These are phyloP conservation scores for Simalia tracyae DNA, from an alignment of 2,797 vertebrate genomes.

Conservation along the genomic window DNA sequence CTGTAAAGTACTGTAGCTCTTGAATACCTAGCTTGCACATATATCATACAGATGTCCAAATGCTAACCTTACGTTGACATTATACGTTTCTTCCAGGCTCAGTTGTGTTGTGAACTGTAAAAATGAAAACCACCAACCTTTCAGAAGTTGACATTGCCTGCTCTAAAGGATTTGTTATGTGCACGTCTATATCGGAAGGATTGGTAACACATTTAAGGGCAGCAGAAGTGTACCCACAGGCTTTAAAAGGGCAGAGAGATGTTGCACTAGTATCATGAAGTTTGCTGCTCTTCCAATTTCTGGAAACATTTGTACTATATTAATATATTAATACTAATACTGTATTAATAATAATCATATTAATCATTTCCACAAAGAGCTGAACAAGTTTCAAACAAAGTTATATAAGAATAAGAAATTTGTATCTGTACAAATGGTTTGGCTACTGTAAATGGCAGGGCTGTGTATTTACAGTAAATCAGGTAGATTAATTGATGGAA, in stretches of 20 bases:
- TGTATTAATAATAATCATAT: background rate
- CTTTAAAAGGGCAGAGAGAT: background rate
- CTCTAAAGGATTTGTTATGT: background rate
- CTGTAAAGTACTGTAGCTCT: slow-evolving; percentile 14
- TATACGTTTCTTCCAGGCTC: slow-evolving; percentile 7
- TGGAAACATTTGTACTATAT: background rate
- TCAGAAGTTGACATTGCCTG: background rate
- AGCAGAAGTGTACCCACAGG: background rate
- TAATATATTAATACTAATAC: background rate
- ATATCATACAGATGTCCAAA: background rate
- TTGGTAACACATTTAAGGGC: background rate
- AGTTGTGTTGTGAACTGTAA: slow-evolving; percentile 10
- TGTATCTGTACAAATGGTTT: background rate
- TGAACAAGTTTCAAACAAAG: background rate
- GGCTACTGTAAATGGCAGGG: background rate
- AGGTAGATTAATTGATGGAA: background rate
- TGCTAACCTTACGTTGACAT: slow-evolving; percentile 17
- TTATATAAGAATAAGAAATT: background rate
- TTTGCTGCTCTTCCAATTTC: background rate
- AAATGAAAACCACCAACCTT: slow-evolving; percentile 27
- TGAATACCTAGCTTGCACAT: background rate
- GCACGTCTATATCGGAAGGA: rapidly evolving
- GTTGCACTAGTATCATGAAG: background rate
- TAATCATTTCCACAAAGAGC: background rate
- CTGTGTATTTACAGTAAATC: background rate